Conservation (phyloP, 2,888 invertebrate species). For the Panzeria rudis region DNA sequence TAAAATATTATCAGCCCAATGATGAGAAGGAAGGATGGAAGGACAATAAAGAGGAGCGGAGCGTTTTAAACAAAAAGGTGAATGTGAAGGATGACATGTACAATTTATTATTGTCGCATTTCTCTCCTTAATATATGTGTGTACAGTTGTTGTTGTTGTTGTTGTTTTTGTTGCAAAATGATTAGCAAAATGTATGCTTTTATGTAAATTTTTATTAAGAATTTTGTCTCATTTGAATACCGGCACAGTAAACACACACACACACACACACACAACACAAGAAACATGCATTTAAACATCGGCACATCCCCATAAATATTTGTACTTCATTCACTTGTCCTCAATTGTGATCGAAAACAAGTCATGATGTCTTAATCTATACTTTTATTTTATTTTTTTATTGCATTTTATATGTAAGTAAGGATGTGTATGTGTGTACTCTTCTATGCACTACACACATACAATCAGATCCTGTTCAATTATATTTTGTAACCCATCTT, state of each 20-base stretch:
- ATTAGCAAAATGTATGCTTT: conserved; percentile 72
- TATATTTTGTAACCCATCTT: conserved; percentile 38
- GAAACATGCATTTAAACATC: conserved; percentile 1
- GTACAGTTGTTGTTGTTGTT: conserved; percentile 24
- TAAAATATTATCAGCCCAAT: conserved; percentile 48
- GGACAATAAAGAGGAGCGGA: conserved; percentile 36
- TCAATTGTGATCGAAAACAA: conserved; percentile 72
- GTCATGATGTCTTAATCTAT: conserved; percentile 71
- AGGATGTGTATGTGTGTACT: background rate
- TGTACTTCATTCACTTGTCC: conserved; percentile 72
- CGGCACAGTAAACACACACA: conserved; percentile 4
- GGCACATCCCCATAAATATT: conserved; percentile 52
- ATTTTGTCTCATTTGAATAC: conserved; percentile 73
- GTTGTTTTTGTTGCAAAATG: conserved; percentile 66
- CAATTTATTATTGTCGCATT: conserved; percentile 71
- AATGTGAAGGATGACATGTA: conserved; percentile 68
- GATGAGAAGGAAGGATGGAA: background rate
- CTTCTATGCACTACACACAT: conserved; percentile 2
- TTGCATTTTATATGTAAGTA: background rate
- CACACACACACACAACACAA: conserved; percentile 8
- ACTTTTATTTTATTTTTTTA: conserved; percentile 38
- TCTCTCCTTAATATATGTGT: conserved; percentile 32
- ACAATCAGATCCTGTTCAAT: conserved; percentile 44
- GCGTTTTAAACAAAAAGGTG: conserved; percentile 33
- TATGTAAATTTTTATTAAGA: conserved; percentile 73